Conservation (phyloP, 2,888 invertebrate genomes). For the Euzophera pinguis region DNA sequence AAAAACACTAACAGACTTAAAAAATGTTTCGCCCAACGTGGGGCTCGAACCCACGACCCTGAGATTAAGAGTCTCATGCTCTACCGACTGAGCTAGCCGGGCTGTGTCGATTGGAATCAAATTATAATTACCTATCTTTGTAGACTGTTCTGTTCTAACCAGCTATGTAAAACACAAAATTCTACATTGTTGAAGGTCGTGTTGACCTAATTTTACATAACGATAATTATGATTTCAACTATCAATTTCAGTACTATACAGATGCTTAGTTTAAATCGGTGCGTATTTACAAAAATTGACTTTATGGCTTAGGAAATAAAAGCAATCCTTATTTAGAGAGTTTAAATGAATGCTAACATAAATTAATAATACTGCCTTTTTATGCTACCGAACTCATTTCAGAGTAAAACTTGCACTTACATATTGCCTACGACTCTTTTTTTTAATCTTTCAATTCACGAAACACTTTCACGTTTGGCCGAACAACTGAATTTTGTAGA, state of each 20-base stretch:
- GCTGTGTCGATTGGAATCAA: conserved; percentile 29
- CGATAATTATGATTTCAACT: conserved; percentile 40
- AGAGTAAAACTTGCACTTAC: too few relatives aligned
- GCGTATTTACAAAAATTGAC: not conserved
- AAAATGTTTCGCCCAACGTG: conserved; percentile 73
- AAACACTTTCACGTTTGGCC: too few relatives aligned
- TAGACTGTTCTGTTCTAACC: not conserved
- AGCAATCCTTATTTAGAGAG: not conserved
- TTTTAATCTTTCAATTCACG: too few relatives aligned
- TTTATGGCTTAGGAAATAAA: not conserved
- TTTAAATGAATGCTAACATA: not conserved
- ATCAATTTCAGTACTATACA: conserved; percentile 21
- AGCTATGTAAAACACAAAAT: too few relatives aligned
- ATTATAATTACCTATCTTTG: conserved; percentile 1
- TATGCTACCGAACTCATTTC: not conserved
- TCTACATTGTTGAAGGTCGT: conserved; percentile 45
- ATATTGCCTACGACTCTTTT: too few relatives aligned
- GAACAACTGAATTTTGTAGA: too few relatives aligned
- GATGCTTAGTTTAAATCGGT: too few relatives aligned
- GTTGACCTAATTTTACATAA: conserved; percentile 43
- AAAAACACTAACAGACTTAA: not conserved
- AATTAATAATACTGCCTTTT: not conserved
- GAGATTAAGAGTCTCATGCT: conserved; percentile 83
- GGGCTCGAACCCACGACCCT: conserved; percentile 83
- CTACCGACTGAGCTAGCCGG: conserved; percentile 81